Evolutionary conservation across 2,113 vertebrate genomes (phyloP), one percentile per base, ranked within the genome.

Genomic region (Aldabrachelys gigantea): DNA sequence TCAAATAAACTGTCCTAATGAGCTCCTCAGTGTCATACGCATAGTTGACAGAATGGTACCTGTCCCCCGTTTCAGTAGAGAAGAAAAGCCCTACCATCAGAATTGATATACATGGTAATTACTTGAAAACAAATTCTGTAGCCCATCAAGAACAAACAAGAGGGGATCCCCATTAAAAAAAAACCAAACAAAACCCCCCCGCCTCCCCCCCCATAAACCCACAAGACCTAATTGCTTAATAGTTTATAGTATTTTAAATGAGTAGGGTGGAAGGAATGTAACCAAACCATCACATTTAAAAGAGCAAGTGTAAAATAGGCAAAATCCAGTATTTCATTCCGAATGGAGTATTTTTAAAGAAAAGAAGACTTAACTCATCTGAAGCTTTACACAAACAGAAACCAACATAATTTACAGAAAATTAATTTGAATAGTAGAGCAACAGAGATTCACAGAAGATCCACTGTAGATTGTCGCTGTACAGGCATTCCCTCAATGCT

Each of bases 361-460:
- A 1, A 56, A 86, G 11, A 38, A 24, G 17, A 25, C n/a, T 65
- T 24, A 89, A 78, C 35, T 87, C 78, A 53, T 59, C 19, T 85
- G 85, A 88, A 89, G 53, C 21, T 92, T 49, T 94, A 75, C 89
- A 85, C 62, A 96, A 90, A 7, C 27, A 65, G 81, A 93, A 62
- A 8, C 59, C 72, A 80, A 84, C 11, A 50, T 5, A 52, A 86
- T 35, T 54, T 57, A 81, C 2, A 8, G 44, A 72, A 50, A 49
- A 82, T 7, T 69, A 78, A 79, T 56, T 80, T 89, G 56, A 88
- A 54, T 54, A 86, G 27, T 29, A 87, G 13, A 22, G 69, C 2
- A 81, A 21, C 80, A 85, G 6, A 89, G 44, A 83, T 29, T 82
- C 69, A 81, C 12, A 81, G 75, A 88, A 82, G 10, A 81, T 44